phyloP scores from a whole-genome alignment of 2,797 vertebrate genomes.

The Botia kubotai region DNA sequence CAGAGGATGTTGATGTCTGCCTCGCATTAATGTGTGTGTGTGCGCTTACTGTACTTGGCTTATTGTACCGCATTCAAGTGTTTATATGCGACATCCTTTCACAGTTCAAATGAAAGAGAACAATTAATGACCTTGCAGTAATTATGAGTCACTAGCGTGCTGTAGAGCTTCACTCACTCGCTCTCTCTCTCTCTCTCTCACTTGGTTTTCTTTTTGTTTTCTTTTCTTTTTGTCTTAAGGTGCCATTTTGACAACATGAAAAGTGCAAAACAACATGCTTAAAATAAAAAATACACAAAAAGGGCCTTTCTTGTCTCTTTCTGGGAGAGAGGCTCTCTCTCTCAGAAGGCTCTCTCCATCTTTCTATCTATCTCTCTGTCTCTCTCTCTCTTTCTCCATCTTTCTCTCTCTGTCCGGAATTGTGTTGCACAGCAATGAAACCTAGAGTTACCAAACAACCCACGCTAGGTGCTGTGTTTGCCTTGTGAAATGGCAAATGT shows the following conservation, averaged over 20 bases:
- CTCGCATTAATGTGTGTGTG: no score
- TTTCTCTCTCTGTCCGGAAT: not conserved
- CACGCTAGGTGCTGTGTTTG: not conserved
- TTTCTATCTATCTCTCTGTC: no score
- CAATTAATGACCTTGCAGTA: not conserved
- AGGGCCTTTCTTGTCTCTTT: no score
- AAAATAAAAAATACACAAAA: no score
- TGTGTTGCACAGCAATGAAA: not conserved
- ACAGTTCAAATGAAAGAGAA: constrained; percentile 12
- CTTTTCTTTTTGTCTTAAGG: no score
- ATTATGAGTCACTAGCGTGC: not conserved
- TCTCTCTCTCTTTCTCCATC: not conserved
- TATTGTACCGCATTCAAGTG: not conserved
- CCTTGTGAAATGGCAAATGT: not conserved
- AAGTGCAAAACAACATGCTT: not conserved
- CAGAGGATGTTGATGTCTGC: not conserved
- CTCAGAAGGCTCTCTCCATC: no score
- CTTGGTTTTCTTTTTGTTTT: no score
- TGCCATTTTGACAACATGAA: not conserved
- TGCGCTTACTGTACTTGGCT: no score
- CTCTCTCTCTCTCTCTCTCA: not conserved
- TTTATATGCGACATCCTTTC: not conserved
- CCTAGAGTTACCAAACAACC: not conserved
- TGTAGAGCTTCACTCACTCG: no score
- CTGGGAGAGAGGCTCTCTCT: no score